These are phyloP conservation scores for Galleria mellonella DNA, from an alignment of 1,140 invertebrate genomes.

Conservation along the genomic window DNA sequence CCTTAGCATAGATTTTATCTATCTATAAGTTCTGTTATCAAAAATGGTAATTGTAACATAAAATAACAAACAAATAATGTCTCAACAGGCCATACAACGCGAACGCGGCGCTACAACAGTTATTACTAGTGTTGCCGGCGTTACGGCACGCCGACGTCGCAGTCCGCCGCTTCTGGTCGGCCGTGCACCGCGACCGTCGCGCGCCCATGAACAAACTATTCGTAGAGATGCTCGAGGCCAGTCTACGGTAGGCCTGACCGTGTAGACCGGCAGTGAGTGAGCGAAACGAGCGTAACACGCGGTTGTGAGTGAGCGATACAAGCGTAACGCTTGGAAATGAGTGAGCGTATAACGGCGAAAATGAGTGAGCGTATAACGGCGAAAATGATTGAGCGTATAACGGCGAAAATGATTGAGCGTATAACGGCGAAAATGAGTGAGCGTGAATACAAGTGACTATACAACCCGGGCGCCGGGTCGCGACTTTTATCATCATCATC, in stretches of 20 bases:
- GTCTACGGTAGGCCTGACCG: constrained; percentile 52
- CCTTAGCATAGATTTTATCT: too few species aligned
- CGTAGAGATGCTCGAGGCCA: constrained; percentile 95
- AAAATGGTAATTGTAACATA: too few species aligned
- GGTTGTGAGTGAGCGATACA: too few species aligned
- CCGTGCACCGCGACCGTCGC: constrained; percentile 89
- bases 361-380: neutral
- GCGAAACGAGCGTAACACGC: neutral
- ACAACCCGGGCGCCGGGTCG: constrained; percentile 3
- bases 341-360: neutral
- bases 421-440: neutral
- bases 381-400: neutral
- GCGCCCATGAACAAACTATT: constrained; percentile 98
- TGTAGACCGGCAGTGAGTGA: neutral
- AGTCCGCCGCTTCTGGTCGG: constrained; percentile 92
- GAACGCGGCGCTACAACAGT: constrained; percentile 84
- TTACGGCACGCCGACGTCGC: constrained; percentile 92
- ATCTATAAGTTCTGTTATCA: too few species aligned
- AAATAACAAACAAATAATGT: neutral
- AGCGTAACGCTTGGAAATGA: neutral
- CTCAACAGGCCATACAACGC: constrained; percentile 78
- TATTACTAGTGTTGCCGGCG: constrained; percentile 91
- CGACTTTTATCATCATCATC: constrained; percentile 1
- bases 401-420: neutral
- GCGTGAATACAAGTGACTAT: too few species aligned